Evolutionary conservation across 2,113 vertebrate species (phyloP), one percentile per base, ranked within the genome.

Genomic region (Heterocephalus glaber): DNA sequence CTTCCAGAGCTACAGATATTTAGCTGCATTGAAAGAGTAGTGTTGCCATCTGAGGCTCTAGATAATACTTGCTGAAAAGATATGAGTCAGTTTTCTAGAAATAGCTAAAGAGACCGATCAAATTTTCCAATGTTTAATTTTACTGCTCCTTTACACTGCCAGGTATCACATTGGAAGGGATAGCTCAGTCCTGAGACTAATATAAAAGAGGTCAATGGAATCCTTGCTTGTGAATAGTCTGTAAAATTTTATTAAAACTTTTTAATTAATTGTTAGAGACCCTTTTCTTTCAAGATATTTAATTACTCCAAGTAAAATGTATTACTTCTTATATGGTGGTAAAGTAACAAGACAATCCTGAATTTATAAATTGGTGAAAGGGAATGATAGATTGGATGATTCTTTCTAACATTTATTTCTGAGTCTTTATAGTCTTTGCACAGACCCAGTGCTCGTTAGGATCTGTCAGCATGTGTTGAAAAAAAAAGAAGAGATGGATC

Each of bases 311-410:
- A 87, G 33, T 77, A 87, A 95, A 90, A 58, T 86, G 24, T 54
- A 74, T 44, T 74, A 89, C 63, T 76, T 95, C 6, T 7, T 74
- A 58, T 65, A 88, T 8, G 74, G 10, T 86, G 13, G 22, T n/a
- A 66, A 56, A 52, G 16, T 88, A 81, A 49, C 7, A 85, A 94
- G 90, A 92, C 13, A 72, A 47, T 52, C 16, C 60, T 91, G 41
- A 79, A 77, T 90, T 96, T 85, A 52, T 79, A 95, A 94, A 86
- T 35, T 72, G n/a, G 93, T 33, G 7, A 54, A 74, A 85, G 11
- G 47, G 13, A 47, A 83, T 77, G 60, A 35, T 80, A 89, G 38
- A 84, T 74, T 63, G 20, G 9, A 65, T 52, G 7, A 79, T 60
- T 74, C 12, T 47, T 96, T 77, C 4, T 94, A 83, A 58, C 3